These are phyloP conservation scores for Drosophila aff. DNA, from an alignment of 1,140 invertebrate genomes.

Conservation along the genomic window DNA sequence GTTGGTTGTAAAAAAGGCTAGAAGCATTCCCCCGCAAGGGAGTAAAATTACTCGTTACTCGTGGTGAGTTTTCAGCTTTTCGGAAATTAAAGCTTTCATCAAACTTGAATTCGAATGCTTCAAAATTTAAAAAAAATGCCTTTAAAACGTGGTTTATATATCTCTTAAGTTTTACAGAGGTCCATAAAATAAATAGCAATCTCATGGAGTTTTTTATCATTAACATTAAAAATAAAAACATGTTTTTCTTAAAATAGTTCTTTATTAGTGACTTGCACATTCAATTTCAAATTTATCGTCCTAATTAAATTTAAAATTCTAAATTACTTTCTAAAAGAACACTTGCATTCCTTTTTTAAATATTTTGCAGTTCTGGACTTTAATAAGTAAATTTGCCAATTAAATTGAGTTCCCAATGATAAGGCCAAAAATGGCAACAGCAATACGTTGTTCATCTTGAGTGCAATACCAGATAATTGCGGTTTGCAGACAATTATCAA, in stretches of 20 bases:
- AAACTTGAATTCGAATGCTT: neutral
- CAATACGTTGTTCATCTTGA: neutral
- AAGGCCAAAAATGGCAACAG: neutral
- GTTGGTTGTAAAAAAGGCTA: neutral
- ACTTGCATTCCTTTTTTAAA: neutral
- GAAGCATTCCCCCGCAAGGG: neutral
- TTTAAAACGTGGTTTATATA: neutral
- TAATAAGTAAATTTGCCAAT: neutral
- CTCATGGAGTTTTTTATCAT: neutral
- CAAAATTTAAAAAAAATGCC: neutral
- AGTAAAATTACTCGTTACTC: too few species aligned
- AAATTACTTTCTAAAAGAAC: neutral
- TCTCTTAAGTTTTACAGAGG: neutral
- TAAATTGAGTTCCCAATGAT: neutral
- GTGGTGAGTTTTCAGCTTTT: neutral
- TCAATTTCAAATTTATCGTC: neutral
- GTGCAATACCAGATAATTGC: neutral
- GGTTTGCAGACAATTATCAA: neutral
- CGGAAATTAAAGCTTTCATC: neutral
- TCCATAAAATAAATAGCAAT: neutral
- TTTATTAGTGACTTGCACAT: neutral
- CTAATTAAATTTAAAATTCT: neutral
- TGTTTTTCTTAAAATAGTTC: neutral
- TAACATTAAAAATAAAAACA: neutral
- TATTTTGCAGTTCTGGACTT: neutral